These are phyloP conservation scores for Nemopilema nomurai DNA, from an alignment of 30 jellyfish, hydroid and myxozoan species.

Conservation along the genomic window DNA sequence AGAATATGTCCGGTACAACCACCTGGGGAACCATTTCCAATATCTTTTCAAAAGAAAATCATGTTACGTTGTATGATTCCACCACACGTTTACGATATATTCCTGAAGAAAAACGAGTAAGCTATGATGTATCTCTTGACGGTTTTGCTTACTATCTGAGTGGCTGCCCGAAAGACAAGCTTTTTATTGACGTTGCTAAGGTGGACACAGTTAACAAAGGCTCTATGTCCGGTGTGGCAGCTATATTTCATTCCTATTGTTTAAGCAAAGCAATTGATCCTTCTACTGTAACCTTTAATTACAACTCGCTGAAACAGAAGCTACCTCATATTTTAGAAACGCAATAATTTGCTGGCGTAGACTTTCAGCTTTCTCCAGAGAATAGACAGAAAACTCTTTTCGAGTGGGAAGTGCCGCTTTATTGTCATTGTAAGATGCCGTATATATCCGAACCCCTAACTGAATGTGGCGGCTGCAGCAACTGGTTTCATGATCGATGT, in stretches of 20 bases:
- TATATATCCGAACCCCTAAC: neutral
- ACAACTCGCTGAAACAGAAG: neutral
- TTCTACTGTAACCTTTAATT: neutral
- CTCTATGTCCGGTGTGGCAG: slow-evolving; percentile 3
- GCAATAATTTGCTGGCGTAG: neutral
- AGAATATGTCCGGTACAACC: neutral
- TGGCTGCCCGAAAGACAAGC: neutral
- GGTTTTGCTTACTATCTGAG: neutral
- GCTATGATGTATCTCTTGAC: slow-evolving; percentile 25
- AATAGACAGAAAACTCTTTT: neutral
- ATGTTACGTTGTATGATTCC: slow-evolving; percentile 12
- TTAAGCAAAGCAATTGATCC: slow-evolving; percentile 10
- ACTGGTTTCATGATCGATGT: slow-evolving; percentile 29
- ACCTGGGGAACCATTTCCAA: slow-evolving; percentile 11
- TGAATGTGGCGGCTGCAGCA: neutral
- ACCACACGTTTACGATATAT: slow-evolving; percentile 4
- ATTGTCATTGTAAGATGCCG: slow-evolving; percentile 24
- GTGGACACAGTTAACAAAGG: neutral
- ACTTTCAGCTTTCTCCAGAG: neutral
- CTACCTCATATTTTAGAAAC: neutral
- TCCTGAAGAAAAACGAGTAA: neutral
- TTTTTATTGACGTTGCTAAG: slow-evolving; percentile 1
- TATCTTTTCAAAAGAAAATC: neutral
- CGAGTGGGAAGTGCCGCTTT: slow-evolving; percentile 4
- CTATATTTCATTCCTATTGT: neutral